Base-by-base conservation (phyloP, 53 echinoderm and acorn worm species). In the Holothuria leucospilota region DNA sequence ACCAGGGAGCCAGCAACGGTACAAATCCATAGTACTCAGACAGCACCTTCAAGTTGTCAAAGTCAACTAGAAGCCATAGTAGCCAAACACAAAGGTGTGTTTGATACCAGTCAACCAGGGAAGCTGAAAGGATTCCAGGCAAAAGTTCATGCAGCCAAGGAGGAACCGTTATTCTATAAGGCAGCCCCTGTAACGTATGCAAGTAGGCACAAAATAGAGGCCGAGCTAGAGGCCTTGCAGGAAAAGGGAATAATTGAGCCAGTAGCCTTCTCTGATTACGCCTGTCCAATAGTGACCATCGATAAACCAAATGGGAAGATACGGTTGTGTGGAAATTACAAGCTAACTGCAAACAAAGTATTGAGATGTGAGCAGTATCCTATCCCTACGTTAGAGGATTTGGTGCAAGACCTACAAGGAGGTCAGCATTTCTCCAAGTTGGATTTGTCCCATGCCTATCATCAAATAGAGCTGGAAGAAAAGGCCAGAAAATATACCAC, bases 401-500 rank as follows among this genome's bases (percentile, higher is more conserved):
- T 34, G 34, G 34, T 34, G 3, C 34, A 34, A 34, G 34, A 34
- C 1, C 34, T 34, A n/a, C 34, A 34, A 2, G 91, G 89, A 39
- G 94, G 94, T 12, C 83, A 89, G 62, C 72, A 64, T 29, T 91
- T 86, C 68, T 52, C 62, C 14, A 94, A 75, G 34, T 56, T 94
- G 14, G 89, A 94, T 66, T 59, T 94, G n/a, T 87, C 87, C 18
- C 89, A 91, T 58, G 91, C 91, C 25, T 94, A 94, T 68, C 83
- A 83, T 41, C 94, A 86, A 62, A 91, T 89, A 20, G 34, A 3
- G 34, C 3, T 1, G 3, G 3, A 34, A 13, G 16, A 25, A 13
- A 11, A 1, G 3, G 34, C 34, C 34, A 34, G 34, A 34, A 34
- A 34, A 34, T 34, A 34, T 3, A 2, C 34, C 34, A 85, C 86